These are phyloP conservation scores for Pangasius krempfi DNA, from an alignment of 2,797 vertebrate species.

Conservation along the genomic window DNA sequence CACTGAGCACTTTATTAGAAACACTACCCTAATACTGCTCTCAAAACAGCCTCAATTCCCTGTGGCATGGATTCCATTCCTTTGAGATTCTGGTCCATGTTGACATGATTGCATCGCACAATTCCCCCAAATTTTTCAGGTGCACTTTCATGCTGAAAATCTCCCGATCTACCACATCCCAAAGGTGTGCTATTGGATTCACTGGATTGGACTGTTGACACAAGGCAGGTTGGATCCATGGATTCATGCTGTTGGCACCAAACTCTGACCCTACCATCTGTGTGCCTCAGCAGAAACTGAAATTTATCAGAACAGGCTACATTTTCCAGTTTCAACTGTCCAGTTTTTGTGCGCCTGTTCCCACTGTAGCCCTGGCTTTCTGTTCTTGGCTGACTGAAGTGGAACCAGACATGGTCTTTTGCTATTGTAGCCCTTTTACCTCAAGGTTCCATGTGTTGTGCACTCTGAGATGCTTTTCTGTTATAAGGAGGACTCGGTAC, in stretches of 20 bases:
- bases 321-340: not conserved
- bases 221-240: not conserved
- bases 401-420: not conserved
- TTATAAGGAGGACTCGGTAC: no score
- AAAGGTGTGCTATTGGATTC: not conserved
- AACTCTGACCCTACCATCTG: not conserved
- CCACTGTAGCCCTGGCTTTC: not conserved
- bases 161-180: not conserved
- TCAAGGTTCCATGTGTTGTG: not conserved
- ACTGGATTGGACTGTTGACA: no score
- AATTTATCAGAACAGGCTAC: not conserved
- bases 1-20: not conserved
- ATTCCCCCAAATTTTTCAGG: not conserved
- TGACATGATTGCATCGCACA: no score
- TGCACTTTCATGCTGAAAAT: not conserved
- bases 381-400: not conserved
- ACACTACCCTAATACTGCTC: not conserved
- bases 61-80: not conserved
- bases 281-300: not conserved
- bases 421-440: not conserved
- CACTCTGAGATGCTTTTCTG: not conserved
- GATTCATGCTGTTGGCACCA: not conserved
- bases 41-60: not conserved
- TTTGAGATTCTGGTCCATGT: not conserved
- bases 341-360: not conserved